Conservation (phyloP, 2,797 vertebrate species). For the Tarsius wallacei region DNA sequence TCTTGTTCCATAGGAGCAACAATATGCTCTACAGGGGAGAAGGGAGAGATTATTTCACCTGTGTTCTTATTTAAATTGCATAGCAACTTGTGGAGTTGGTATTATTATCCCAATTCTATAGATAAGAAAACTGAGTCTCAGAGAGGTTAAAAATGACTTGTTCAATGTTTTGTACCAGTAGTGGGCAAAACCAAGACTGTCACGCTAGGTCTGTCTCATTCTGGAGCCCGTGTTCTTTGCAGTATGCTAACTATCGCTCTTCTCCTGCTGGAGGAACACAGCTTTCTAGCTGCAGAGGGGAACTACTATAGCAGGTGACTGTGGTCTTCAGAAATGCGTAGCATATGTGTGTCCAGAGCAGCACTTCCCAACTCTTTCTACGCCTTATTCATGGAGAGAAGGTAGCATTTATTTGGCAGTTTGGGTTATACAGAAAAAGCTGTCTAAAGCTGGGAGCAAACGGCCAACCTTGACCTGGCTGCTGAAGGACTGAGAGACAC, state of each 20-base stretch:
- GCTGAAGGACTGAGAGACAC: background rate
- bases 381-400: background rate
- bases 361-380: background rate
- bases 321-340: background rate
- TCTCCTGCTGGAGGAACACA: background rate
- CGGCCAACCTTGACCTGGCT: background rate
- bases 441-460: background rate
- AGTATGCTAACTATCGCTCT: fast-evolving
- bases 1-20: background rate
- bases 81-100: background rate
- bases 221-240: background rate
- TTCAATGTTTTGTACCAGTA: background rate
- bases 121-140: background rate
- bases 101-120: background rate
- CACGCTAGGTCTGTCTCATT: background rate
- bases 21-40: background rate
- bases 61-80: background rate
- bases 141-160: background rate
- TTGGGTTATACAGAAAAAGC: background rate
- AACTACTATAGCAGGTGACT: background rate
- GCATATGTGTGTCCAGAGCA: background rate
- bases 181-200: background rate
- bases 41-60: background rate
- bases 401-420: background rate
- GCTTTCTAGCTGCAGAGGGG: background rate